Conservation (phyloP, 1,140 invertebrate species). For the Holcopasites calliopsidis region DNA sequence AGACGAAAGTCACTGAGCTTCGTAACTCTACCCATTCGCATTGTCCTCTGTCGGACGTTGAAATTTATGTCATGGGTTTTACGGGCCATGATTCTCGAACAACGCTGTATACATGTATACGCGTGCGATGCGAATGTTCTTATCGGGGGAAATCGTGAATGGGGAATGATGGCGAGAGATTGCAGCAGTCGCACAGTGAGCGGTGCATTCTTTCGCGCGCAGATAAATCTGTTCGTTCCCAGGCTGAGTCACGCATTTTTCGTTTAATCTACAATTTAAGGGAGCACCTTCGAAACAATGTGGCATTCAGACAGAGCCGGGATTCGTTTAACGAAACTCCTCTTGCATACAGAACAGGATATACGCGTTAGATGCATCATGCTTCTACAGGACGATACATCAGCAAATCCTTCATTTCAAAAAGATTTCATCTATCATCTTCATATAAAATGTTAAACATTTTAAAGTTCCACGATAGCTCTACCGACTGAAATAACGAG, state of each 20-base stretch:
- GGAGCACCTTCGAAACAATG: slow-evolving; percentile 20
- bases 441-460: background rate
- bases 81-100: background rate
- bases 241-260: slow-evolving; percentile 27
- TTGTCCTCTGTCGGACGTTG: background rate
- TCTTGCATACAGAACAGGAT: slow-evolving; percentile 6
- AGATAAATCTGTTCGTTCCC: slow-evolving; percentile 44
- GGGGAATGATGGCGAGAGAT: slow-evolving; percentile 38
- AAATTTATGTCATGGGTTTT: background rate
- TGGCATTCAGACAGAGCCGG: slow-evolving; percentile 27
- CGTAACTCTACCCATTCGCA: no score
- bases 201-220: slow-evolving; percentile 20
- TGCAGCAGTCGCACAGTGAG: slow-evolving; percentile 28
- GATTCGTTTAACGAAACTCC: slow-evolving; percentile 30
- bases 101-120: background rate
- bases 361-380: background rate
- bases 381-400: background rate
- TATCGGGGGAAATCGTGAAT: slow-evolving; percentile 39
- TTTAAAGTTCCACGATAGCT: background rate
- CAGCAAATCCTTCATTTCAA: background rate
- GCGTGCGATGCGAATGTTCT: slow-evolving; percentile 19
- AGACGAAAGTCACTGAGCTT: no score
- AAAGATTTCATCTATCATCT: background rate
- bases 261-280: slow-evolving; percentile 25
- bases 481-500: background rate